Evolutionary conservation across 2,888 invertebrate species (phyloP).

Genomic region (Coronaproctus castanopsis): DNA sequence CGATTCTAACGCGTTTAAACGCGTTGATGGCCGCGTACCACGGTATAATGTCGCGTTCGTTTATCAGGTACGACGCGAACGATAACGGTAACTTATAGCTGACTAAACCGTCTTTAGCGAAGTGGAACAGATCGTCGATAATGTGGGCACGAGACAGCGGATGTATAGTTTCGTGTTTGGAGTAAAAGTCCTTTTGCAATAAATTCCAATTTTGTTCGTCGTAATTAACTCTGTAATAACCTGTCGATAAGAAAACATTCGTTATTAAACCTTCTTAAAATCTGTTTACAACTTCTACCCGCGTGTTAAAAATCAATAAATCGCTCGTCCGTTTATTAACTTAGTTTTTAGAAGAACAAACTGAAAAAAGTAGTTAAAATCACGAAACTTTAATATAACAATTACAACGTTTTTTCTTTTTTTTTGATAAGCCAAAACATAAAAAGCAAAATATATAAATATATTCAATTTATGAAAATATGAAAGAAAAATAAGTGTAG

Average conservation of each 20-base stretch:
- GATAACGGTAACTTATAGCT: constrained; percentile 40
- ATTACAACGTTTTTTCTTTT: too few relatives aligned
- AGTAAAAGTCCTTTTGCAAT: constrained; percentile 41
- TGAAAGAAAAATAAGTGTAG: neutral
- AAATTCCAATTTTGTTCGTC: constrained; percentile 45
- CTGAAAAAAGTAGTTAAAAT: too few relatives aligned
- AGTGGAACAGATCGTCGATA: constrained; percentile 56
- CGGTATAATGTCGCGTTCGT: constrained; percentile 51
- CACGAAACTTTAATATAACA: too few relatives aligned
- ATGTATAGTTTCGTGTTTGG: constrained; percentile 29
- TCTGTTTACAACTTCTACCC: too few relatives aligned
- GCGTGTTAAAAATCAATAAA: neutral
- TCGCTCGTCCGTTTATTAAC: too few relatives aligned
- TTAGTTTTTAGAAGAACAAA: too few relatives aligned
- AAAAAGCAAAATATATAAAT: too few relatives aligned
- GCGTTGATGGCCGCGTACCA: constrained; percentile 9
- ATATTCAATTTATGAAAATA: too few relatives aligned
- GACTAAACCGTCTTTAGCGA: constrained; percentile 43
- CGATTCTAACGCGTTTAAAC: constrained; percentile 4
- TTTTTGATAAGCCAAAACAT: too few relatives aligned
- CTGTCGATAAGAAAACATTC: too few relatives aligned
- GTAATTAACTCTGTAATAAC: constrained; percentile 52
- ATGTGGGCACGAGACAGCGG: constrained; percentile 50
- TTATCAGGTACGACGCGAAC: constrained; percentile 43
- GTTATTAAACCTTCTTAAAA: too few relatives aligned